Conservation (phyloP, 1,140 invertebrate species). For the Magallana gigas region DNA sequence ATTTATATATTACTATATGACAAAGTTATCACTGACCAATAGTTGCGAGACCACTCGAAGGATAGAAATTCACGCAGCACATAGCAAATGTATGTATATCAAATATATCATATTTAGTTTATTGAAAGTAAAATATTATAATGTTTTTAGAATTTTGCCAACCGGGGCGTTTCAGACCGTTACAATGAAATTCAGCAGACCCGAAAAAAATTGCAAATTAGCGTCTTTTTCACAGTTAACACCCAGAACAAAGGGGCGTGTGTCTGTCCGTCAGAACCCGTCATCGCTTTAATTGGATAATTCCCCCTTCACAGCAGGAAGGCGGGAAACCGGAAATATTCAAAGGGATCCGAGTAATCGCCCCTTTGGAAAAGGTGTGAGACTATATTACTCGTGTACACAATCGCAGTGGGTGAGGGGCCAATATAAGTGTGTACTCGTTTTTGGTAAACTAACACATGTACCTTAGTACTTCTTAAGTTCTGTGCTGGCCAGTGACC, state of each 20-base stretch:
- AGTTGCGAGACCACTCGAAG: too few relatives aligned
- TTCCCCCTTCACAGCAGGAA: not conserved
- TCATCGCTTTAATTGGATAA: slow-evolving; percentile 7
- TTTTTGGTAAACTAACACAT: too few relatives aligned
- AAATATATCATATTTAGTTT: too few relatives aligned
- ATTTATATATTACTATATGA: too few relatives aligned
- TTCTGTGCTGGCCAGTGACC: too few relatives aligned
- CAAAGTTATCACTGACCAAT: too few relatives aligned
- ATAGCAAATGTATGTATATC: too few relatives aligned
- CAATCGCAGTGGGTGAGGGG: not conserved
- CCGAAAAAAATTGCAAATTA: not conserved
- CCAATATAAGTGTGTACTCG: too few relatives aligned
- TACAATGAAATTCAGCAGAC: not conserved
- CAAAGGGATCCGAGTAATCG: not conserved
- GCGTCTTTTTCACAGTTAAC: not conserved
- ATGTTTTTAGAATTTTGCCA: too few relatives aligned
- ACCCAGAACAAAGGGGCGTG: not conserved
- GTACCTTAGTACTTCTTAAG: too few relatives aligned
- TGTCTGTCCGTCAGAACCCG: not conserved
- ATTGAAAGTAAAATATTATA: too few relatives aligned
- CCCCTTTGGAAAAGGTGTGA: not conserved
- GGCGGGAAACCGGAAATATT: not conserved
- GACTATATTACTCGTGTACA: not conserved
- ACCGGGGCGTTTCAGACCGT: not conserved
- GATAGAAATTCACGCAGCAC: too few relatives aligned